Evolutionary conservation across 1,140 invertebrate genomes (phyloP).

Genomic region (Lepidurus couesii): DNA sequence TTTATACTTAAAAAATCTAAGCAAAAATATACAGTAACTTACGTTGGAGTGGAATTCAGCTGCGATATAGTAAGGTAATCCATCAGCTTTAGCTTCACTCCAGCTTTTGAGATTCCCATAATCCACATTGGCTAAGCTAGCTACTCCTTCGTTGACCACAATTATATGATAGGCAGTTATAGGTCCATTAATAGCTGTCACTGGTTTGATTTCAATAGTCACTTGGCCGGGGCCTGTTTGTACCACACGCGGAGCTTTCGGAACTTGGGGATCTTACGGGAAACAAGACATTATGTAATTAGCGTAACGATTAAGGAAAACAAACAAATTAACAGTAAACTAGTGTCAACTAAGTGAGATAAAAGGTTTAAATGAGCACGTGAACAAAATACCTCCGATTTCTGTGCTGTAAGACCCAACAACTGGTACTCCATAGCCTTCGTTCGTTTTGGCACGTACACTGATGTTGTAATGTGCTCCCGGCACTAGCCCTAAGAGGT

Average conservation of each 20-base stretch:
- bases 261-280: constrained; percentile 56
- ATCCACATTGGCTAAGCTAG: constrained; percentile 51
- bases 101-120: constrained; percentile 53
- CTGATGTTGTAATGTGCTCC: constrained; percentile 65
- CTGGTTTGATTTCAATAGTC: constrained; percentile 54
- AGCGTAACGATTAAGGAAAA: too few relatives aligned
- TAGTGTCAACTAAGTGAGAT: too few relatives aligned
- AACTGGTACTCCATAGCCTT: constrained; percentile 54
- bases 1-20: not conserved
- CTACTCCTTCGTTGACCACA: constrained; percentile 58
- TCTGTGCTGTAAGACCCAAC: constrained; percentile 56
- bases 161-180: constrained; percentile 63
- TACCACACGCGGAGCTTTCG: constrained; percentile 56
- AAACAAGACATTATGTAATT: constrained; percentile 21
- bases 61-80: constrained; percentile 69
- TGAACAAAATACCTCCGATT: constrained; percentile 48
- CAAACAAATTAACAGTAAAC: too few relatives aligned
- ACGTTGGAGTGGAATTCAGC: constrained; percentile 60
- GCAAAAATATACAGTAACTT: constrained; percentile 31
- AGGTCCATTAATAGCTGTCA: constrained; percentile 66
- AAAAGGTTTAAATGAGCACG: too few relatives aligned
- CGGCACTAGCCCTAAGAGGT: constrained; percentile 58
- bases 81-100: constrained; percentile 53
- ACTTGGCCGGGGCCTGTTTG: constrained; percentile 53
- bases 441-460: constrained; percentile 56